Conservation (phyloP, 2,113 vertebrate genomes). For the Tragelaphus imberbis region DNA sequence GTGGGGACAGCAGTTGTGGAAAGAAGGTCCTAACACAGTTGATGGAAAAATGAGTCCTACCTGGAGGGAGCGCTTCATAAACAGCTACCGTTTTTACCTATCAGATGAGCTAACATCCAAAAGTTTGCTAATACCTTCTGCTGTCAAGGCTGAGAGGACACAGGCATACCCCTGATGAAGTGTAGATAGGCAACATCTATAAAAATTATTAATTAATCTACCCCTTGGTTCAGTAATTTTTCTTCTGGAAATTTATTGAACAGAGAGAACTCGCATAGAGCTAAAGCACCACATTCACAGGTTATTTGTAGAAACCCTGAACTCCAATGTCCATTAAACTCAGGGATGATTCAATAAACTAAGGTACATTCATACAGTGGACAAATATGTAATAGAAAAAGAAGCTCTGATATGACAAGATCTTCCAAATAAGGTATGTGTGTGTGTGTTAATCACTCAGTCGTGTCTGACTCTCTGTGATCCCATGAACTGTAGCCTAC, state of each 20-base stretch:
- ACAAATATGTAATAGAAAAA: background rate
- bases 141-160: background rate
- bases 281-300: background rate
- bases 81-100: background rate
- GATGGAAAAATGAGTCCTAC: background rate
- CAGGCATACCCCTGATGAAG: rapidly evolving
- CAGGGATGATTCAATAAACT: background rate
- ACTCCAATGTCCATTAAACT: background rate
- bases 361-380: background rate
- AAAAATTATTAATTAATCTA: background rate
- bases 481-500: background rate
- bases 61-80: background rate
- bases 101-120: background rate
- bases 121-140: background rate
- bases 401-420: background rate
- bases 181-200: background rate
- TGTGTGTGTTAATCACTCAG: background rate
- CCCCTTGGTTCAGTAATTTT: background rate
- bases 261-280: background rate
- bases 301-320: background rate
- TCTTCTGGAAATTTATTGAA: background rate
- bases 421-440: background rate
- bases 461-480: background rate
- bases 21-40: background rate
- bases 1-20: background rate